Percentiles rank a stretch among this genome's conserved stretches.
These are phyloP conservation scores for Cyprinodon diabolis DNA, from an alignment of 2,797 vertebrate genomes.

Conservation along the genomic window DNA sequence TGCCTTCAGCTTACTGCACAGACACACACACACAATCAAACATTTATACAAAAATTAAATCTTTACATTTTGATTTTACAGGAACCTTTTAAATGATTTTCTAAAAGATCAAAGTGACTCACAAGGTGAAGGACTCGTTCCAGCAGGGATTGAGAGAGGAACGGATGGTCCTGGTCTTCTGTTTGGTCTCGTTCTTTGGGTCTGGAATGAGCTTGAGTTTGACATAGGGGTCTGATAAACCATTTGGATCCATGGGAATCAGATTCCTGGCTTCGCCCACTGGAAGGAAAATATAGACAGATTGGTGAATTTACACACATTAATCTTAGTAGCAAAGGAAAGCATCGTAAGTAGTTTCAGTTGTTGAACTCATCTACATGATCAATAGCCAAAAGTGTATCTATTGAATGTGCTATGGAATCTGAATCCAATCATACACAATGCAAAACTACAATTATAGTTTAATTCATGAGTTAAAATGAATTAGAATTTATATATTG, in stretches of 20 bases:
- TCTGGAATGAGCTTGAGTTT: conserved; percentile 98
- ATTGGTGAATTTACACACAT: neutral
- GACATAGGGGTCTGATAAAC: conserved; percentile 95
- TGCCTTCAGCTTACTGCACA: conserved; percentile 89
- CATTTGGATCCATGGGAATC: conserved; percentile 98
- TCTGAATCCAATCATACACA: no score
- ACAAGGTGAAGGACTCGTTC: conserved; percentile 97
- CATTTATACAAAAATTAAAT: neutral
- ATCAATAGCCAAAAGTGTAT: no score
- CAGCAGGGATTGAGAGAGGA: conserved; percentile 95
- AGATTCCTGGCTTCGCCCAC: conserved; percentile 95
- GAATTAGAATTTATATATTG: no score
- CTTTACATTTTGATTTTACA: neutral
- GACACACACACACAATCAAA: neutral
- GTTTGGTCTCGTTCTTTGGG: conserved; percentile 97
- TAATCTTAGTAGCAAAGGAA: no score
- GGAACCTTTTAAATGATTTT: neutral
- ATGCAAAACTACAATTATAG: no score
- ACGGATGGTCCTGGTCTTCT: conserved; percentile 97
- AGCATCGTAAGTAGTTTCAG: no score
- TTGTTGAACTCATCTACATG: no score
- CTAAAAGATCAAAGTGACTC: conserved; percentile 64
- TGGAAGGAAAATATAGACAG: conserved; percentile 51
- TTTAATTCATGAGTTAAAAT: no score
- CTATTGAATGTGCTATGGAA: no score